Conservation (phyloP, 2,113 vertebrate species). For the Hyaena hyaena region DNA sequence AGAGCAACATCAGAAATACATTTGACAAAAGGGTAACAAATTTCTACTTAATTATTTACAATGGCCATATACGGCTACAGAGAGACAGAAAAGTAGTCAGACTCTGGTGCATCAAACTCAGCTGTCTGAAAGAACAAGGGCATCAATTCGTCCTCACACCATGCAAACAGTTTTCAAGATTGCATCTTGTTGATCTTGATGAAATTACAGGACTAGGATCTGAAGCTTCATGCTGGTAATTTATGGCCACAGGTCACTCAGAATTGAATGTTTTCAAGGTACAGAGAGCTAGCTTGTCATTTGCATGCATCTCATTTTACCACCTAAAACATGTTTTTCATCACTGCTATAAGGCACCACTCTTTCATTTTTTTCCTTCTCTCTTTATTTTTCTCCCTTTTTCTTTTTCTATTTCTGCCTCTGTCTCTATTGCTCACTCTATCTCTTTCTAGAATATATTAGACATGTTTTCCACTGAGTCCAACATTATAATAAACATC, state of each 20-base stretch:
- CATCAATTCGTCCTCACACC: conserved; percentile 88
- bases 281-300: conserved; percentile 84
- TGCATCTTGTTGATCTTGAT: conserved; percentile 90
- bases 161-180: conserved; percentile 87
- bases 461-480: conserved; percentile 67
- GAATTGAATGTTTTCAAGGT: conserved; percentile 85
- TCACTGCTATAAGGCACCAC: conserved; percentile 73
- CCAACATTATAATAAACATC: conserved; percentile 75
- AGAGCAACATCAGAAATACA: conserved; percentile 90
- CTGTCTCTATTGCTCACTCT: background rate
- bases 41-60: conserved; percentile 94
- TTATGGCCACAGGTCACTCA: conserved; percentile 88
- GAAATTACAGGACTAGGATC: conserved; percentile 88
- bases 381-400: background rate
- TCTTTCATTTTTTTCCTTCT: background rate
- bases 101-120: conserved; percentile 82
- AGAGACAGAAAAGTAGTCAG: conserved; percentile 87
- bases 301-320: conserved; percentile 86
- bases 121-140: conserved; percentile 88
- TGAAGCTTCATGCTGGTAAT: conserved; percentile 86
- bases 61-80: conserved; percentile 86
- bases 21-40: conserved; percentile 92
- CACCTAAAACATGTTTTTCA: conserved; percentile 81
- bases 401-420: background rate
- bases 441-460: conserved; percentile 5